A percentile compares a stretch with the other conserved stretches of the same genome.
Evolutionary conservation across 2,113 vertebrate species (phyloP).

Genomic region (Ameiurus melas): DNA sequence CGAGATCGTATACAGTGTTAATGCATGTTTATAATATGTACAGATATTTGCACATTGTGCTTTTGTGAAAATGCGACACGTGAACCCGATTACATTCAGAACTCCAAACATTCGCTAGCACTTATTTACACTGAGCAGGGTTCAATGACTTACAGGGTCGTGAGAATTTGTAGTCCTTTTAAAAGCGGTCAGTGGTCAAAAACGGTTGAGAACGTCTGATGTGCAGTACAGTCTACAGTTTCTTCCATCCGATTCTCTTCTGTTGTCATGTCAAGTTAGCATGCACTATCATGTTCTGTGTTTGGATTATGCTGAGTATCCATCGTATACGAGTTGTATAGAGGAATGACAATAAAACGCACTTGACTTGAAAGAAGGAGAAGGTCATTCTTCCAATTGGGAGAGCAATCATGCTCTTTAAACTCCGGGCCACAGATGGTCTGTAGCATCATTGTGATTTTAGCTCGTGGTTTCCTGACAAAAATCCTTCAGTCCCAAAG

Average conservation of each 20-base stretch:
- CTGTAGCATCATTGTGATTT: background rate
- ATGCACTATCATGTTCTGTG: background rate
- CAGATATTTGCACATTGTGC: background rate
- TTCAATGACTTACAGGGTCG: background rate
- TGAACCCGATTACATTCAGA: background rate
- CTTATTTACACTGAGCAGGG: background rate
- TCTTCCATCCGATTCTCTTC: no score
- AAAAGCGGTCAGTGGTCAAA: background rate
- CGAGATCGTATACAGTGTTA: background rate
- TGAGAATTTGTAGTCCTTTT: background rate
- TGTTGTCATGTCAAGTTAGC: background rate
- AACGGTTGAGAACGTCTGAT: background rate
- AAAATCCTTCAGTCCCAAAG: conserved; percentile 3
- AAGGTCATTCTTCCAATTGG: background rate
- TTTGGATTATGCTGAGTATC: background rate
- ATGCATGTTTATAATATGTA: background rate
- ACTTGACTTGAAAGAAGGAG: background rate
- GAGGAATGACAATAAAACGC: background rate
- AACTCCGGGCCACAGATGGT: background rate
- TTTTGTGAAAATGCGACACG: background rate
- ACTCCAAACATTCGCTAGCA: background rate
- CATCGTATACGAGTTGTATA: background rate
- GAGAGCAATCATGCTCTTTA: background rate
- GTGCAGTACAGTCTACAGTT: background rate
- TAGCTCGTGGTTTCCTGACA: background rate